Evolutionary conservation across 2,888 invertebrate species (phyloP).

Genomic region (Holacanthella duospinosa): DNA sequence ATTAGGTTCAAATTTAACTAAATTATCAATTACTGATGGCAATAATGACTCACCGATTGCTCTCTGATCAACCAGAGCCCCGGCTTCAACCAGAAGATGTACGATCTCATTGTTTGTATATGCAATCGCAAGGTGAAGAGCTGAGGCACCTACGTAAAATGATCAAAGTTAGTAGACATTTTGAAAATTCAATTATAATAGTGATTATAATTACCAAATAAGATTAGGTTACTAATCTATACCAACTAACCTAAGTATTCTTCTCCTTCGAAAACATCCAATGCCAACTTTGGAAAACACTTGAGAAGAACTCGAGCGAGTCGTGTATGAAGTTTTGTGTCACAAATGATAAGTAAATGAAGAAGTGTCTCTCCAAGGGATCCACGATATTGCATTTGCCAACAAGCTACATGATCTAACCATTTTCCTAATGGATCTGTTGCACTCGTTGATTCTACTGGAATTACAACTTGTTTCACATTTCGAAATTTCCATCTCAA

Average conservation of each 20-base stretch:
- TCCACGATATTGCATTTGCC: slow-evolving; percentile 94
- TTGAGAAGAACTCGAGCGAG: slow-evolving; percentile 80
- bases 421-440: slow-evolving; percentile 81
- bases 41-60: slow-evolving; percentile 59
- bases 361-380: slow-evolving; percentile 88
- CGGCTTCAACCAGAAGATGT: slow-evolving; percentile 81
- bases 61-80: slow-evolving; percentile 81
- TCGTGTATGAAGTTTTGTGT: slow-evolving; percentile 68
- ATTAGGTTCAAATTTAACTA: background rate
- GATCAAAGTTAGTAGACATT: slow-evolving; percentile 3
- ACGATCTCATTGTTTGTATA: slow-evolving; percentile 92
- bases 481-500: slow-evolving; percentile 82
- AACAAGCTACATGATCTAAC: slow-evolving; percentile 86
- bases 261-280: slow-evolving; percentile 94
- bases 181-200: slow-evolving; percentile 1
- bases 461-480: slow-evolving; percentile 57
- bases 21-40: background rate
- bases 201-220: slow-evolving; percentile 5
- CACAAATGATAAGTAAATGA: slow-evolving; percentile 89
- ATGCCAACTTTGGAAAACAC: slow-evolving; percentile 77
- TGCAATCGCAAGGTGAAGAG: slow-evolving; percentile 89
- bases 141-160: slow-evolving; percentile 64
- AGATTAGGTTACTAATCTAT: background rate
- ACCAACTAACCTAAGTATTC: slow-evolving; percentile 89
- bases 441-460: slow-evolving; percentile 73